Conservation (phyloP, 2,113 vertebrate species). For the Prionailurus bengalensis region DNA sequence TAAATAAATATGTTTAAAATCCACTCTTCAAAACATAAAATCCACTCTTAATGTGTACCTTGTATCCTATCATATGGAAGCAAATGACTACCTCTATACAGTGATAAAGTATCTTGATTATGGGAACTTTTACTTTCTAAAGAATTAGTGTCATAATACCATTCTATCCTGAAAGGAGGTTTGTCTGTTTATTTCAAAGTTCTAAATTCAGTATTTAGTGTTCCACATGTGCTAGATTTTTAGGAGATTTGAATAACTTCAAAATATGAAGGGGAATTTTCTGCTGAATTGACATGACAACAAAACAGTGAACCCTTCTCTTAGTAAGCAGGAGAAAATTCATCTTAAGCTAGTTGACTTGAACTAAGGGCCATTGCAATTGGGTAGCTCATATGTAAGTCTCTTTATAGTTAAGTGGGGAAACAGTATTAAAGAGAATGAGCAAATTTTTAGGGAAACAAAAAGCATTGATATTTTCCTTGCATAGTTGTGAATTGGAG, state of each 20-base stretch:
- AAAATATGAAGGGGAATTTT: slow-evolving; percentile 13
- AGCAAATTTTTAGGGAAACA: slow-evolving; percentile 14
- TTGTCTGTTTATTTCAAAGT: background rate
- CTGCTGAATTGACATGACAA: background rate
- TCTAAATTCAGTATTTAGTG: background rate
- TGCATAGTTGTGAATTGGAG: background rate
- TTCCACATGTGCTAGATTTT: slow-evolving; percentile 14
- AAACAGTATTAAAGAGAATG: background rate
- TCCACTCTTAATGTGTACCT: background rate
- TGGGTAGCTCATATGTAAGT: slow-evolving; percentile 49
- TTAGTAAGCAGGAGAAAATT: slow-evolving; percentile 58
- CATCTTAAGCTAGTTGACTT: slow-evolving; percentile 33
- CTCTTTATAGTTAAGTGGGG: slow-evolving; percentile 31
- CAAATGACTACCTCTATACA: background rate
- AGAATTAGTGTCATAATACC: background rate
- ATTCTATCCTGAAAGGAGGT: background rate
- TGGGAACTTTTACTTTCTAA: slow-evolving; percentile 18
- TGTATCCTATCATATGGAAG: background rate
- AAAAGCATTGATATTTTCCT: background rate
- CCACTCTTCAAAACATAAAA: background rate
- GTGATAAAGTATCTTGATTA: background rate
- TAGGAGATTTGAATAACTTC: slow-evolving; percentile 3
- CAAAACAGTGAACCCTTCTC: background rate
- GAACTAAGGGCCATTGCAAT: slow-evolving; percentile 46
- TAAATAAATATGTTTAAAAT: slow-evolving; percentile 30